Evolutionary conservation across 2,113 vertebrate species (phyloP).

Genomic region (Rhabdornis inornatus): DNA sequence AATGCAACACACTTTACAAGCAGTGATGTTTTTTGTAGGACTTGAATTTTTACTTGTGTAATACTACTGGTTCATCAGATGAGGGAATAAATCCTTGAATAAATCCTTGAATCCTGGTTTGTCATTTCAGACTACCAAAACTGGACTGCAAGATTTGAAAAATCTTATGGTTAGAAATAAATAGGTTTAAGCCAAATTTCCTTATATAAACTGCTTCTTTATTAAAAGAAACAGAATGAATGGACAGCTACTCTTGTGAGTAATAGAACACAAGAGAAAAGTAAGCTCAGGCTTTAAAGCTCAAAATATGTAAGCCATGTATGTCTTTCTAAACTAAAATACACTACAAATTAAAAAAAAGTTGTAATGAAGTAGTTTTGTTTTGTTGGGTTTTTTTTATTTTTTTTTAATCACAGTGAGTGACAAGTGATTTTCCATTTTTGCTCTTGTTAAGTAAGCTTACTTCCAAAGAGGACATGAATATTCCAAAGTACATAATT

Average conservation of each 20-base stretch:
- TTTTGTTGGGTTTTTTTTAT: neutral
- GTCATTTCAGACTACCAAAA: neutral
- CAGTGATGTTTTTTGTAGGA: neutral
- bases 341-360: neutral
- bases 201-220: neutral
- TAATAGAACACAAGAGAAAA: neutral
- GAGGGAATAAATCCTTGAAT: neutral
- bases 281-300: neutral
- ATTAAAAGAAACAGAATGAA: neutral
- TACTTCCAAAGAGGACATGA: neutral
- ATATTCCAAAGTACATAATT: neutral
- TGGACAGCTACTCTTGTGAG: neutral
- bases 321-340: neutral
- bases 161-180: neutral
- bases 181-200: neutral
- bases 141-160: neutral
- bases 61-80: neutral
- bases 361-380: neutral
- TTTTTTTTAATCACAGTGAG: neutral
- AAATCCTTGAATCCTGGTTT: neutral
- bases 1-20: neutral
- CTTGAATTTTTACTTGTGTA: neutral
- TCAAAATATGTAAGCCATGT: neutral
- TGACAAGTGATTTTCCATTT: neutral
- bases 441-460: neutral